phyloP scores from a whole-genome alignment of 2,113 vertebrate species.

The Bubo bubo region DNA sequence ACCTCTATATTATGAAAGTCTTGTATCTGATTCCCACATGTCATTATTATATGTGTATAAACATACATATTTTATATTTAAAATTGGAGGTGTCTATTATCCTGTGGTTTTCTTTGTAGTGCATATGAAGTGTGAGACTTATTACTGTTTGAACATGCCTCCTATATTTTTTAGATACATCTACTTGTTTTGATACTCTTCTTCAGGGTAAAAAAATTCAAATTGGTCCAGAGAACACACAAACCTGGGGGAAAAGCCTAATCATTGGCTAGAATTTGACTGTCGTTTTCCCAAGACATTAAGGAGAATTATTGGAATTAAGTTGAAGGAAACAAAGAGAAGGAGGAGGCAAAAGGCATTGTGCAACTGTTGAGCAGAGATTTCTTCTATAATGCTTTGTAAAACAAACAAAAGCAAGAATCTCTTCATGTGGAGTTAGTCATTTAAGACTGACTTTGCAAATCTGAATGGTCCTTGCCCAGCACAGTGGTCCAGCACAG shows the following conservation, averaged over 20 bases:
- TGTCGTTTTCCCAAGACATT: background rate
- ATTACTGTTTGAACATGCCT: conserved; percentile 30
- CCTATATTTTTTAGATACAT: background rate
- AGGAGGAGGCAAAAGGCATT: background rate
- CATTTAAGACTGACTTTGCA: background rate
- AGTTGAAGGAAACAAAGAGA: background rate
- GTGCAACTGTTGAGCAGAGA: background rate
- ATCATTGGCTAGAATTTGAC: background rate
- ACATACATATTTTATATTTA: conserved; percentile 38
- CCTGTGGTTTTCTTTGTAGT: conserved; percentile 62
- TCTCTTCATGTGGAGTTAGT: background rate
- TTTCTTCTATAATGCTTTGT: background rate
- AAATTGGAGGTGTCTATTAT: conserved; percentile 36
- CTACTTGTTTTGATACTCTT: conserved; percentile 9
- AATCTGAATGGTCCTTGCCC: background rate
- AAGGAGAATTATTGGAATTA: background rate
- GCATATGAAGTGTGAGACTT: conserved; percentile 53
- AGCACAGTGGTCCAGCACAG: background rate
- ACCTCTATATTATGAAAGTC: background rate
- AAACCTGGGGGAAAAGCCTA: background rate
- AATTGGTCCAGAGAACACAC: background rate
- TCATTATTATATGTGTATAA: conserved; percentile 41
- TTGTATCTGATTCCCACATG: conserved; percentile 27
- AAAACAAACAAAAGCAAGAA: background rate
- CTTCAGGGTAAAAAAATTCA: conserved; percentile 18